Conservation (phyloP, 2,113 vertebrate genomes). For the Glaucomys volans region DNA sequence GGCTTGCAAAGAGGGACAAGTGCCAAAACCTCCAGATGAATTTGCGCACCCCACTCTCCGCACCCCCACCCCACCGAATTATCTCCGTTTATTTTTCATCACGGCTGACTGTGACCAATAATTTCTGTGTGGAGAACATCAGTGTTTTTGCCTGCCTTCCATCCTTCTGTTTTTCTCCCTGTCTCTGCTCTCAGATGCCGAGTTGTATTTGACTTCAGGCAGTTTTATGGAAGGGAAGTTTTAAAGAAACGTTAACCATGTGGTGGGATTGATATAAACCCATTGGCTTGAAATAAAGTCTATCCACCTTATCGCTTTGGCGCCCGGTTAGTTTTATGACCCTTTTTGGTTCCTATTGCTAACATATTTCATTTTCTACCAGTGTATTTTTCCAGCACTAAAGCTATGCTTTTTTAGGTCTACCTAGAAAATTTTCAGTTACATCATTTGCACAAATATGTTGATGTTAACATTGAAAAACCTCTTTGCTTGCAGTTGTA, state of each 20-base stretch:
- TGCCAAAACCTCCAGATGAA: neutral
- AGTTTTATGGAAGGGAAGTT: conserved; percentile 52
- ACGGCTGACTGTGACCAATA: conserved; percentile 41
- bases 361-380: conserved; percentile 80
- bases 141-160: neutral
- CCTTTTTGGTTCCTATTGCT: conserved; percentile 61
- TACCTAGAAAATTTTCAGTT: conserved; percentile 89
- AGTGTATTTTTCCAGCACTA: conserved; percentile 87
- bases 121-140: neutral
- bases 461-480: conserved; percentile 96
- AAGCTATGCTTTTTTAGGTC: conserved; percentile 83
- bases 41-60: rapidly evolving
- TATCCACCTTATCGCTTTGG: conserved; percentile 63
- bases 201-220: neutral
- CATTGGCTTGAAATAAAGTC: neutral
- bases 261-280: conserved; percentile 6
- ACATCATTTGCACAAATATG: conserved; percentile 97
- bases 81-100: conserved; percentile 56
- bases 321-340: conserved; percentile 61
- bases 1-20: neutral
- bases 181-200: neutral
- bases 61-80: neutral
- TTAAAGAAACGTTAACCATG: conserved; percentile 54
- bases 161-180: neutral
- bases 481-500: conserved; percentile 92